phyloP scores from a whole-genome alignment of 2,888 invertebrate species.

The Drosophila atripex region DNA sequence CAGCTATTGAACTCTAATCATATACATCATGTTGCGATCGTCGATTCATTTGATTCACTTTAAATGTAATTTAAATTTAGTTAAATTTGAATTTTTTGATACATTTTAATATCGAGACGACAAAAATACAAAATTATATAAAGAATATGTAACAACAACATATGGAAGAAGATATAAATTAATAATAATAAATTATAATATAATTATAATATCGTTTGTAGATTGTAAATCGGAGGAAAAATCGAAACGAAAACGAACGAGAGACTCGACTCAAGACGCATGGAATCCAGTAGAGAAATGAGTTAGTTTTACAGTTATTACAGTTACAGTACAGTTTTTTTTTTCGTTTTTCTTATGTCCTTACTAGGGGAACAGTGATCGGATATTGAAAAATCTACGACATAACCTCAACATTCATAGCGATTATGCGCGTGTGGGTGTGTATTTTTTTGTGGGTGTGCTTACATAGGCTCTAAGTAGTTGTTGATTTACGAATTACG shows the following conservation, averaged over 20 bases:
- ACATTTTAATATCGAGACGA: constrained; percentile 41
- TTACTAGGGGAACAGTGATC: constrained; percentile 59
- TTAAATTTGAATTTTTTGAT: constrained; percentile 29
- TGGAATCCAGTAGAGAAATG: constrained; percentile 16
- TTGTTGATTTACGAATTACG: constrained; percentile 31
- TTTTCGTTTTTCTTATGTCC: constrained; percentile 17
- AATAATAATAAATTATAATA: constrained; percentile 1
- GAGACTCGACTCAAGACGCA: background rate
- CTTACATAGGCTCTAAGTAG: constrained; percentile 33
- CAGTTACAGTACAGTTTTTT: constrained; percentile 26
- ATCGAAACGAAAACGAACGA: constrained; percentile 5
- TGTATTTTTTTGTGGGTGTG: constrained; percentile 19
- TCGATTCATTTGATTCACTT: constrained; percentile 33
- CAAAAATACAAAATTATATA: constrained; percentile 18
- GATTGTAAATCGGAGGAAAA: background rate
- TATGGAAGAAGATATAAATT: background rate
- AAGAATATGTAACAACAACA: constrained; percentile 27
- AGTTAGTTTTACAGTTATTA: constrained; percentile 47
- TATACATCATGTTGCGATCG: constrained; percentile 43
- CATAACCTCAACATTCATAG: constrained; percentile 71
- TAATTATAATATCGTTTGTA: background rate
- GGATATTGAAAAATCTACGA: constrained; percentile 70
- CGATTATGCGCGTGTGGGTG: constrained; percentile 29
- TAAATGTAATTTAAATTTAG: constrained; percentile 15
- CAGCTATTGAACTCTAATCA: constrained; percentile 44